These are phyloP conservation scores for Lepidurus packardi DNA, from an alignment of 1,140 invertebrate genomes.

Conservation along the genomic window DNA sequence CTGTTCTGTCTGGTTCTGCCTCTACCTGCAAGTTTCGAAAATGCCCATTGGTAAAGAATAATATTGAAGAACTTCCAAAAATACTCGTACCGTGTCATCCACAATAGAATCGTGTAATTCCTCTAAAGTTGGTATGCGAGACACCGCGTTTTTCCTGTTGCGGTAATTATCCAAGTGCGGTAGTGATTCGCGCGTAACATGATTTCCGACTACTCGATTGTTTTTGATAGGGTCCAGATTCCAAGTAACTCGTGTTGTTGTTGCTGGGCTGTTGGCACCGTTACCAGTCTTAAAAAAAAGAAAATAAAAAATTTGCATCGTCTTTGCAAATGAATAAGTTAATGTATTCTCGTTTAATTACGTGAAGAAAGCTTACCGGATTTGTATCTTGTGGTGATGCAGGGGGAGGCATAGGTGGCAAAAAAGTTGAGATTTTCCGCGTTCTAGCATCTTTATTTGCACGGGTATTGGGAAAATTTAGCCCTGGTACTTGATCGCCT, in stretches of 20 bases:
- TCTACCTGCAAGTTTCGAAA: background rate
- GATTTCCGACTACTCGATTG: background rate
- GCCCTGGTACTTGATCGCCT: background rate
- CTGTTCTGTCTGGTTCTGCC: background rate
- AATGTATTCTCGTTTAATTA: no score
- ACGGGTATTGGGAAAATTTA: background rate
- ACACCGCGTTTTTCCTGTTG: background rate
- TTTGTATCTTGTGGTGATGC: background rate
- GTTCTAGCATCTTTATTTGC: background rate
- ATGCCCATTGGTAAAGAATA: background rate
- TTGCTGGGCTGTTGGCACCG: background rate
- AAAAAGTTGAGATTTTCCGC: background rate
- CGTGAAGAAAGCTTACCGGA: background rate
- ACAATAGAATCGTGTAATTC: conserved; percentile 30
- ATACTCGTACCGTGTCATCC: conserved; percentile 18
- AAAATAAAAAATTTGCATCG: background rate
- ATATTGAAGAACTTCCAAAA: background rate
- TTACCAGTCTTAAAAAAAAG: background rate
- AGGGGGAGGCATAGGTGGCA: background rate
- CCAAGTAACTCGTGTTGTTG: background rate
- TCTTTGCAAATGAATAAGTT: background rate
- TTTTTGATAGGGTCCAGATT: background rate
- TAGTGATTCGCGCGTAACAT: background rate
- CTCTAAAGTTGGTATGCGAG: conserved; percentile 25
- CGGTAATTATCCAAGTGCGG: conserved; percentile 30